phyloP scores from a whole-genome alignment of 2,113 vertebrate genomes.

The Passer domesticus region DNA sequence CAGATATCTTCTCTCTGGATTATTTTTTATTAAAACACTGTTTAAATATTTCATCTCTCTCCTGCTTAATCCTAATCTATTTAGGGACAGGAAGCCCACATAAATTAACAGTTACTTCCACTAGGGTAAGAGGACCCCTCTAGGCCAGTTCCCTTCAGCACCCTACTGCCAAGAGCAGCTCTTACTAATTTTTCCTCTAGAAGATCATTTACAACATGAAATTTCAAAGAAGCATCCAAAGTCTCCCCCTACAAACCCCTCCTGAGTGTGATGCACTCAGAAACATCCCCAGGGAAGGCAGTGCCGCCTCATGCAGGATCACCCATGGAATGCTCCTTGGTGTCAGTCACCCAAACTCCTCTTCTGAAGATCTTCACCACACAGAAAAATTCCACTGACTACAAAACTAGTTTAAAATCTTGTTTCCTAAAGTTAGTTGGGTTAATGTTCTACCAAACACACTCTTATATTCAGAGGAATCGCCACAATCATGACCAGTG shows the following conservation, averaged over 20 bases:
- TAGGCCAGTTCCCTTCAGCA: neutral
- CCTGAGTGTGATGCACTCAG: neutral
- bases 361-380: neutral
- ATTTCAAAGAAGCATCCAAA: neutral
- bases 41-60: neutral
- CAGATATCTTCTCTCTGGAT: neutral
- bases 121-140: neutral
- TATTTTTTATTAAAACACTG: neutral
- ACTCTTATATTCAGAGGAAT: neutral
- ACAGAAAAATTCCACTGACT: neutral
- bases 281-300: neutral
- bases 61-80: neutral
- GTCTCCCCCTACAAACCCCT: neutral
- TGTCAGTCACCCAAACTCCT: neutral
- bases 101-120: neutral
- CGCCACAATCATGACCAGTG: neutral
- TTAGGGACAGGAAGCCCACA: rapidly evolving
- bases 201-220: neutral
- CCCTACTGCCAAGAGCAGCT: neutral
- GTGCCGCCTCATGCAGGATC: neutral
- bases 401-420: neutral
- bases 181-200: neutral
- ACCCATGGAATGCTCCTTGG: neutral
- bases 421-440: neutral
- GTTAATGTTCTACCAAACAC: neutral